Base-by-base conservation (phyloP, 2,797 vertebrate genomes). In the Australoheros facetus region DNA sequence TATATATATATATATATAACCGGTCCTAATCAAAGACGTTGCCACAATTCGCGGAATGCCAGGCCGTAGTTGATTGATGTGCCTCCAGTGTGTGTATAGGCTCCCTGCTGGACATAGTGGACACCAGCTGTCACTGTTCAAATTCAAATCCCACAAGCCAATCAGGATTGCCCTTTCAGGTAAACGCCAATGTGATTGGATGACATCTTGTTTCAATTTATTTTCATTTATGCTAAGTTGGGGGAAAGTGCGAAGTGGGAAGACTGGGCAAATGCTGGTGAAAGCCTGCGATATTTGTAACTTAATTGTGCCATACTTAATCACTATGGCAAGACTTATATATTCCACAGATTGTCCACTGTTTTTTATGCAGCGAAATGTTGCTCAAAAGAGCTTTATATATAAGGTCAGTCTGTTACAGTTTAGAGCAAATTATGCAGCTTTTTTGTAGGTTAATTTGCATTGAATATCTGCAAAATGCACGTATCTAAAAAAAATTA, bases 121-220 rank as follows among this genome's bases (percentile, higher is more conserved):
- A 85, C 77, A 80, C 77, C 82, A 88, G 83, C 87, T 88, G 82
- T 54, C 76, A 58, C 78, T 37, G 14, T 78, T 89, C 72, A 79
- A 71, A 90, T 90, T 90, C 62, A 89, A 90, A 91, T 79, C 56
- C 58, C 19, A 51, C 8, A 55, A 66, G 58, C 92, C 92, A 92
- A 91, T 92, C 78, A 83, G 64, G 78, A 62, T 0, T 10, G 37
- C 28, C 16, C 7, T 60, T 71, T 80, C 71, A 77, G 8, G 51
- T 64, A 4, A 58, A 28, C 56, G 8, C 39, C 11, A 62, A 2
- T 45, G 16, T 80, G 69, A 88, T 60, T 87, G 84, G 85, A 0
- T 8, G 23, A 54, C 58, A 70, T 45, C 10, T 19, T 39, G 26
- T 75, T 75, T 1, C 39, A 57, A 37, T 76, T 53, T 13, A 17